phyloP scores from a whole-genome alignment of 1,140 invertebrate genomes.

The Drosophila neocordata region DNA sequence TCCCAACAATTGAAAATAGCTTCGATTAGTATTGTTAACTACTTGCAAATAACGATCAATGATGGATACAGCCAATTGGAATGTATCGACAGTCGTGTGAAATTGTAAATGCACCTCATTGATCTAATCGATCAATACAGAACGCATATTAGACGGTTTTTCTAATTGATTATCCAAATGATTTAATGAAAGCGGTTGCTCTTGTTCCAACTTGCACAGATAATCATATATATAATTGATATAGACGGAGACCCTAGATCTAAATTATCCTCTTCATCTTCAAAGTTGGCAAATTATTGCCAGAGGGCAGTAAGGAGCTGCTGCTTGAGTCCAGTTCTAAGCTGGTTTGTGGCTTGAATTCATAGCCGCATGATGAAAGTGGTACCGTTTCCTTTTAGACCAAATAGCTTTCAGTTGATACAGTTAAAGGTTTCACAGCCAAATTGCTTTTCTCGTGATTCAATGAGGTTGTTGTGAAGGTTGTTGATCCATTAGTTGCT shows the following conservation, averaged over 20 bases:
- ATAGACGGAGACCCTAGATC: conserved; percentile 90
- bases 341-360: conserved; percentile 4
- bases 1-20: conserved; percentile 93
- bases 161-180: conserved; percentile 86
- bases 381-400: conserved; percentile 57
- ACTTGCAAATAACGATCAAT: conserved; percentile 96
- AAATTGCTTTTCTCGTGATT: conserved; percentile 78
- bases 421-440: conserved; percentile 68
- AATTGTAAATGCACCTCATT: conserved; percentile 96
- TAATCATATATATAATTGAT: conserved; percentile 93
- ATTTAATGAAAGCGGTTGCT: conserved; percentile 84
- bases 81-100: conserved; percentile 93
- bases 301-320: conserved; percentile 39
- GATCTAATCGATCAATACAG: conserved; percentile 96
- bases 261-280: conserved; percentile 89
- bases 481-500: background rate
- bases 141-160: conserved; percentile 91
- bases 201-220: conserved; percentile 87
- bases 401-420: conserved; percentile 67
- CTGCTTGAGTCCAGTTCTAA: background rate
- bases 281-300: conserved; percentile 65
- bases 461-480: conserved; percentile 26
- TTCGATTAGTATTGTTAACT: conserved; percentile 84
- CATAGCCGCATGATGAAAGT: conserved; percentile 18
- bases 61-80: conserved; percentile 94